phyloP scores from a whole-genome alignment of 2,888 invertebrate genomes.

The Sympetrum striolatum region DNA sequence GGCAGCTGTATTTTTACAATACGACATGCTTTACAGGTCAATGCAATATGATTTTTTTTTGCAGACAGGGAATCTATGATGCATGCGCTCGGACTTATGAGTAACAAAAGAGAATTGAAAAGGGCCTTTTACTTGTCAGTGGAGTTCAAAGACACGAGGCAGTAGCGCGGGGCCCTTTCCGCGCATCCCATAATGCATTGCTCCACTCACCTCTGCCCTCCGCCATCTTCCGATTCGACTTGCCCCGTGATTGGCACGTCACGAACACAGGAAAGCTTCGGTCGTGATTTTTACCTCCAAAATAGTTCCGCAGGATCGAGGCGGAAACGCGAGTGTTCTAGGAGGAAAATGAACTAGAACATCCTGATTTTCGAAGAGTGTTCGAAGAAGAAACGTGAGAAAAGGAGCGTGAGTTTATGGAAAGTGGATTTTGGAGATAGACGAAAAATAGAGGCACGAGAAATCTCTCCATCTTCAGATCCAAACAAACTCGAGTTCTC shows the following conservation, averaged over 20 bases:
- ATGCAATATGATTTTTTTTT: too few species aligned
- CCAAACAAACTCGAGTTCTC: too few species aligned
- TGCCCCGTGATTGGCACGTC: background rate
- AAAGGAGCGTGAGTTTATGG: background rate
- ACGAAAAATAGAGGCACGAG: too few species aligned
- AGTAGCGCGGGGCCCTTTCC: background rate
- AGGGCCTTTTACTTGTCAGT: too few species aligned
- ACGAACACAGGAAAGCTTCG: background rate
- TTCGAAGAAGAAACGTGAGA: background rate
- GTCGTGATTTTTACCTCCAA: background rate
- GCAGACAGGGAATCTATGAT: too few species aligned
- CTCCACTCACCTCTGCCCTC: slow-evolving; percentile 22
- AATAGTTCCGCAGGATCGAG: background rate
- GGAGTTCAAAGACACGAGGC: background rate
- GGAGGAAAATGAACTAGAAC: background rate
- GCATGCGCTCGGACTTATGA: too few species aligned
- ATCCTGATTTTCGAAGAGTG: background rate
- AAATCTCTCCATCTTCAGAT: too few species aligned
- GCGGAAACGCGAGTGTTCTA: background rate
- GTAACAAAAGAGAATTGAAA: too few species aligned
- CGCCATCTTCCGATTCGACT: background rate
- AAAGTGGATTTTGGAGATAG: background rate
- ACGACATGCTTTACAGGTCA: too few species aligned
- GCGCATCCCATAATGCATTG: background rate
- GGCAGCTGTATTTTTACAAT: too few species aligned